phyloP scores from a whole-genome alignment of 1,140 invertebrate genomes.

The Globodera ellingtonae region DNA sequence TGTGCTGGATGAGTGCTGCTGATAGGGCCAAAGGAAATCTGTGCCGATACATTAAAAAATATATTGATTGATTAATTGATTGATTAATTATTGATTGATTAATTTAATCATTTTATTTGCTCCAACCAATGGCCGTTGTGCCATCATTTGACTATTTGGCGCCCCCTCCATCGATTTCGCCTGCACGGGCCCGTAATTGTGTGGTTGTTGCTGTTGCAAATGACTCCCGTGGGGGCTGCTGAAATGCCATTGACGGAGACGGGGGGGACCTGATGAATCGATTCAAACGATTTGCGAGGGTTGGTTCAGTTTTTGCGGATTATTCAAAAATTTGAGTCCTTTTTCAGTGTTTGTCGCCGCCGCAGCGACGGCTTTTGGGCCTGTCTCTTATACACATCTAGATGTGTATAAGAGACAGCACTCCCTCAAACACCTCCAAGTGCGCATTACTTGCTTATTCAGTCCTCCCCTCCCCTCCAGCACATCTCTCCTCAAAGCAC shows the following conservation, averaged over 20 bases:
- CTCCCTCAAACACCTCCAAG: background rate
- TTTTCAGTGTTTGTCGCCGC: too few relatives aligned
- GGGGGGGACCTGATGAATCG: background rate
- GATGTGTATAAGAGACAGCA: too few relatives aligned
- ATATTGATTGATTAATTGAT: too few relatives aligned
- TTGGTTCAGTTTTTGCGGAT: background rate
- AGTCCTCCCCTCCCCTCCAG: background rate
- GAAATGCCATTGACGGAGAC: background rate
- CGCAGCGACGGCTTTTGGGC: too few relatives aligned
- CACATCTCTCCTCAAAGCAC: too few relatives aligned
- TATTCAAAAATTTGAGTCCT: background rate
- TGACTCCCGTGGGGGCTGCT: background rate
- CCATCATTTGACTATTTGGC: background rate
- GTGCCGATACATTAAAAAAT: background rate
- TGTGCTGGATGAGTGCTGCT: background rate
- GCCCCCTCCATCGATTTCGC: background rate
- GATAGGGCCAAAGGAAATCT: background rate
- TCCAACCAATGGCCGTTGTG: background rate
- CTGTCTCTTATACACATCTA: too few relatives aligned
- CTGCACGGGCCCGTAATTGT: background rate
- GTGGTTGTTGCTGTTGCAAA: background rate
- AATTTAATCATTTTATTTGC: too few relatives aligned
- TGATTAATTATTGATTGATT: too few relatives aligned
- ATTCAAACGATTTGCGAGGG: conserved; percentile 27
- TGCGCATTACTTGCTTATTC: background rate